Conservation (phyloP, 2,888 invertebrate species). For the Suillia variegata region DNA sequence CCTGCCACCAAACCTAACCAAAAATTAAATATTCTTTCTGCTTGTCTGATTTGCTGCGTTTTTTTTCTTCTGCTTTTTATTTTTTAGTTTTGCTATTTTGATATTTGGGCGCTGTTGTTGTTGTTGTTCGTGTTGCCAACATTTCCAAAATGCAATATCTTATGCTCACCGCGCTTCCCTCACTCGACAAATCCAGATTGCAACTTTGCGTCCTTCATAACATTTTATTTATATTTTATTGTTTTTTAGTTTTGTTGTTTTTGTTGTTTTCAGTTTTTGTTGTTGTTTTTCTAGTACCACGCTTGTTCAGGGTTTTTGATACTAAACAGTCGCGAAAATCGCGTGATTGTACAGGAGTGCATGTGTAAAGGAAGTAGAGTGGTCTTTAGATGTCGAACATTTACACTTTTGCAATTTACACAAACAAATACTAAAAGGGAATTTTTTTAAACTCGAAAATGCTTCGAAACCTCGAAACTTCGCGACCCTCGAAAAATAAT, state of each 20-base stretch:
- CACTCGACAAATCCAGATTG: not conserved
- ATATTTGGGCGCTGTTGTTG: not conserved
- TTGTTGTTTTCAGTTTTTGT: not conserved
- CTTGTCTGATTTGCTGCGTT: not conserved
- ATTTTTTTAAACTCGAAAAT: too few relatives aligned
- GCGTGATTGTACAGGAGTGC: not conserved
- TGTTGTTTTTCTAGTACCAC: not conserved
- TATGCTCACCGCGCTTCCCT: not conserved
- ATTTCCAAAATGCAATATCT: not conserved
- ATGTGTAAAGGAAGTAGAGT: too few relatives aligned
- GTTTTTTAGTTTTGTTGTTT: not conserved
- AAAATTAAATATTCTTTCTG: slow-evolving; percentile 1
- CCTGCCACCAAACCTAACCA: not conserved
- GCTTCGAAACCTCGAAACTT: too few relatives aligned
- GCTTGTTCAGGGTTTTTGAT: not conserved
- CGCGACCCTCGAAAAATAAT: too few relatives aligned
- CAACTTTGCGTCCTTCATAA: not conserved
- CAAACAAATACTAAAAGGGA: too few relatives aligned
- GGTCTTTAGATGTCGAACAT: too few relatives aligned
- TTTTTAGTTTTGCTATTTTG: not conserved
- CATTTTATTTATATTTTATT: not conserved
- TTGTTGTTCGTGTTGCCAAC: not conserved
- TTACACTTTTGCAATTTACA: too few relatives aligned
- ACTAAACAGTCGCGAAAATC: not conserved
- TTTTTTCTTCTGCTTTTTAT: not conserved